These are phyloP conservation scores for Rhyzopertha dominica DNA, from an alignment of 1,140 invertebrate species.

Conservation along the genomic window DNA sequence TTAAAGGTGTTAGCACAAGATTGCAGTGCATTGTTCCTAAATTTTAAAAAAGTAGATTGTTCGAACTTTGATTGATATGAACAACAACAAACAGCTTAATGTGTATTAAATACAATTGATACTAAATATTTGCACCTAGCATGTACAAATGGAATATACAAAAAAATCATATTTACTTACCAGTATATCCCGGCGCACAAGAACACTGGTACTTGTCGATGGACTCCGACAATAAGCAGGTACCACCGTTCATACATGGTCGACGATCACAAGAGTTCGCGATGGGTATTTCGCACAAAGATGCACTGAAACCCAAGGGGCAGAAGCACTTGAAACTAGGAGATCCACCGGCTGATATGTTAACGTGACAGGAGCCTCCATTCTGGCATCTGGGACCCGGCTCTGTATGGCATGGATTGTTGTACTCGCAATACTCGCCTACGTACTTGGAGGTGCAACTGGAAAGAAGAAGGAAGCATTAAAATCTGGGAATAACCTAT, in stretches of 20 bases:
- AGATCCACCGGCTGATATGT: constrained; percentile 56
- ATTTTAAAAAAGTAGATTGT: too few species aligned
- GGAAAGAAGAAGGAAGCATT: constrained; percentile 52
- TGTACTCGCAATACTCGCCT: constrained; percentile 89
- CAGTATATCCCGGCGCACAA: constrained; percentile 79
- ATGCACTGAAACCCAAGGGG: constrained; percentile 85
- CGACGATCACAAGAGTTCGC: constrained; percentile 84
- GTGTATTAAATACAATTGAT: too few species aligned
- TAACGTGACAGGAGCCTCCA: constrained; percentile 82
- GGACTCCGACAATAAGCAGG: constrained; percentile 71
- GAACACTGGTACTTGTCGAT: constrained; percentile 75
- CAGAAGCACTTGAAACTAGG: constrained; percentile 82
- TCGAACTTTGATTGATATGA: too few species aligned
- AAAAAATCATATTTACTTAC: constrained; percentile 51
- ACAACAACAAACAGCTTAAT: background rate
- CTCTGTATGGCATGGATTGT: constrained; percentile 82
- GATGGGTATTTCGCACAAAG: constrained; percentile 86
- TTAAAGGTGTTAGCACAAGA: too few species aligned
- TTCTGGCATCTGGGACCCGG: constrained; percentile 80
- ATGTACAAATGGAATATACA: constrained; percentile 12
- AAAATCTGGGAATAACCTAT: too few species aligned
- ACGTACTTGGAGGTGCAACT: constrained; percentile 88
- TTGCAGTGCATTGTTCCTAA: too few species aligned
- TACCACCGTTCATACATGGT: constrained; percentile 82
- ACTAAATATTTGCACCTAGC: background rate